Evolutionary conservation across 2,797 vertebrate species (phyloP).

Genomic region (Vespertilio murinus): DNA sequence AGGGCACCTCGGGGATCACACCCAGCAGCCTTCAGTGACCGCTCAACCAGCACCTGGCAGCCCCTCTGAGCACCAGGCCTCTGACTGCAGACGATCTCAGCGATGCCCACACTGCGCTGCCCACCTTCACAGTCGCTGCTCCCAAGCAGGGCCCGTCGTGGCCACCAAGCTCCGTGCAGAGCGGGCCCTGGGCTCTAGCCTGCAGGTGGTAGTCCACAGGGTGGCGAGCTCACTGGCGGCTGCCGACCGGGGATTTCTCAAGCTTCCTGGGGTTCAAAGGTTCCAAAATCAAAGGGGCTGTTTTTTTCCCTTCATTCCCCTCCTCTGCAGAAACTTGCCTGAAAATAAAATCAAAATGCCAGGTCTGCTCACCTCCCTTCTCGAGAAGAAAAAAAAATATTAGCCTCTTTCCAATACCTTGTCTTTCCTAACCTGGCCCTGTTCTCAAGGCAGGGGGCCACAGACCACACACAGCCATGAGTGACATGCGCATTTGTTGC

Average conservation of each 20-base stretch:
- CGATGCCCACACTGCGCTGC: no score
- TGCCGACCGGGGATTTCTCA: neutral
- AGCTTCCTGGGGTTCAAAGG: neutral
- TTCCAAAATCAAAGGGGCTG: neutral
- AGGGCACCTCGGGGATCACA: neutral
- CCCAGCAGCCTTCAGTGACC: neutral
- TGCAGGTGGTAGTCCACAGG: no score
- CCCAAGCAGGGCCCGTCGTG: neutral
- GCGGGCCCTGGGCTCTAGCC: neutral
- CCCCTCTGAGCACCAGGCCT: neutral
- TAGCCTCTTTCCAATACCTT: neutral
- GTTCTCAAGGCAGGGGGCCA: neutral
- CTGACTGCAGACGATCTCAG: neutral
- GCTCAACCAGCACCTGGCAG: neutral
- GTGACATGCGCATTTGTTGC: accelerated
- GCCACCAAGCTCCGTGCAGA: neutral
- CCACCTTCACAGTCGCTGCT: neutral
- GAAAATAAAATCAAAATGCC: neutral
- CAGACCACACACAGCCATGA: accelerated
- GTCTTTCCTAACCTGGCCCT: neutral
- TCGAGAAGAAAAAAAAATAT: neutral
- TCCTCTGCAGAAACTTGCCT: neutral
- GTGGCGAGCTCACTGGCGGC: neutral
- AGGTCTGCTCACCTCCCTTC: neutral
- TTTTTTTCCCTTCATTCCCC: neutral